These are phyloP conservation scores for Hoplodrina ambigua DNA, from an alignment of 2,888 invertebrate species.

Conservation along the genomic window DNA sequence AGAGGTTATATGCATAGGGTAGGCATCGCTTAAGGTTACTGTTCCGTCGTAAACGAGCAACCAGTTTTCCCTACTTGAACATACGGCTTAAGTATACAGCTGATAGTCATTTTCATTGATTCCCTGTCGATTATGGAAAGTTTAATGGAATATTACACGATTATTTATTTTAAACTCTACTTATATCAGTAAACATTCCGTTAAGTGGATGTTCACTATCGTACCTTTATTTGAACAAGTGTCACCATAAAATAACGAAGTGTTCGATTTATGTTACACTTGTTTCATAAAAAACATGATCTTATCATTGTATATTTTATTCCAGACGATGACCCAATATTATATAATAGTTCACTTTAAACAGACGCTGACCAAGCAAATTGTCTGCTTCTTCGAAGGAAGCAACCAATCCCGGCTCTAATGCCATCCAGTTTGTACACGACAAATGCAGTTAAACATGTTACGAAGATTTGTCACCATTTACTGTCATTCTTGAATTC, in stretches of 20 bases:
- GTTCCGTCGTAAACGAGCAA: conserved; percentile 15
- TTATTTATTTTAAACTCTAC: conserved; percentile 58
- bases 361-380: conserved; percentile 33
- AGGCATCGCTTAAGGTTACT: neutral
- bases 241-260: conserved; percentile 36
- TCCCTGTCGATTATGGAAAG: conserved; percentile 46
- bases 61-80: conserved; percentile 7
- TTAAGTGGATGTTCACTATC: conserved; percentile 45
- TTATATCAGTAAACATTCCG: conserved; percentile 42
- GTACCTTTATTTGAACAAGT: conserved; percentile 58
- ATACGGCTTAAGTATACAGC: neutral
- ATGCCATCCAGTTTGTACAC: conserved; percentile 38
- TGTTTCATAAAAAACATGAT: neutral
- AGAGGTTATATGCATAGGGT: conserved; percentile 3
- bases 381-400: conserved; percentile 45
- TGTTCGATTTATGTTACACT: conserved; percentile 11
- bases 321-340: conserved; percentile 10
- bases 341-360: conserved; percentile 18
- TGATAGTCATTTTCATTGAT: conserved; percentile 23
- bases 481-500: conserved; percentile 49
- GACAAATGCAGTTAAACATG: conserved; percentile 48
- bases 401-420: conserved; percentile 48
- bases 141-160: conserved; percentile 53
- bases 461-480: conserved; percentile 46
- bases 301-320: conserved; percentile 10